A percentile compares a stretch with the other conserved stretches of the same genome.
These are phyloP conservation scores for Odontamblyopus rebecca DNA, from an alignment of 2,797 vertebrate species.

Conservation along the genomic window DNA sequence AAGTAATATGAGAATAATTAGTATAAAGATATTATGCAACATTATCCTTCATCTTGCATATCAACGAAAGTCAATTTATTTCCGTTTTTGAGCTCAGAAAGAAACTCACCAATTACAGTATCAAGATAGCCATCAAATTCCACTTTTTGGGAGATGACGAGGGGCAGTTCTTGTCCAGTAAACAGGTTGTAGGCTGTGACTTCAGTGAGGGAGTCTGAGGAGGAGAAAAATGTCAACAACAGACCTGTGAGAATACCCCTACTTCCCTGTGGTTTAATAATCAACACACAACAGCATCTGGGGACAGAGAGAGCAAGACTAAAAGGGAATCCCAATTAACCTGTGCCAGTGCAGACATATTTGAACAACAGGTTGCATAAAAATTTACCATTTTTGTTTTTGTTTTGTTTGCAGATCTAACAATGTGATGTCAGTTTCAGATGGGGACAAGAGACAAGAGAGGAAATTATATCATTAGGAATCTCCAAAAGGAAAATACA, in stretches of 20 bases:
- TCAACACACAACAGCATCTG: slow-evolving; percentile 45
- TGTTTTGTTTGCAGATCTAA: background rate
- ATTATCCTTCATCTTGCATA: background rate
- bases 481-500: no score
- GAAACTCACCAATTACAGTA: slow-evolving; percentile 86
- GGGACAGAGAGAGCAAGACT: slow-evolving; percentile 21
- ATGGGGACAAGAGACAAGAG: background rate
- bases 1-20: no score
- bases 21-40: background rate
- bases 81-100: background rate
- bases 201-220: slow-evolving; percentile 85
- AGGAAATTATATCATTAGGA: no score
- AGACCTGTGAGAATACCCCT: slow-evolving; percentile 28
- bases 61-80: background rate
- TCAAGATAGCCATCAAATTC: slow-evolving; percentile 86
- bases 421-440: background rate
- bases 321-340: slow-evolving; percentile 62
- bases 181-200: slow-evolving; percentile 87
- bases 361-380: background rate
- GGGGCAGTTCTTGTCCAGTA: slow-evolving; percentile 85
- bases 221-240: slow-evolving; percentile 32
- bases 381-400: background rate
- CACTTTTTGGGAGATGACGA: slow-evolving; percentile 81
- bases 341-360: slow-evolving; percentile 17
- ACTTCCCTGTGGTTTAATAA: slow-evolving; percentile 47